phyloP scores from a whole-genome alignment of 2,113 vertebrate genomes.

The Passer montanus region DNA sequence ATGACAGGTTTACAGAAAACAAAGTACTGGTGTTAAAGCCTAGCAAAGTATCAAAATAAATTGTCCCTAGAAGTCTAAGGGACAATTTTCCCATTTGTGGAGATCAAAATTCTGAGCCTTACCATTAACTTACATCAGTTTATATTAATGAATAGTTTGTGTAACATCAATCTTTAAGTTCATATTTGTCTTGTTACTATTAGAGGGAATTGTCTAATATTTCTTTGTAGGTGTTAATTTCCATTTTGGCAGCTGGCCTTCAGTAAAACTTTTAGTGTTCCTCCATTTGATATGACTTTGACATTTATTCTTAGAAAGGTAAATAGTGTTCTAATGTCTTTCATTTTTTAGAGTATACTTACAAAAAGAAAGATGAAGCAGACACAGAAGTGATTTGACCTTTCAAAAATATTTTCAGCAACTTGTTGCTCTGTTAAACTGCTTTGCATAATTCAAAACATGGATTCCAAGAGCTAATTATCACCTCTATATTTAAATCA shows the following conservation, averaged over 20 bases:
- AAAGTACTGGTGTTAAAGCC: not conserved
- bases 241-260: constrained; percentile 50
- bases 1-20: not conserved
- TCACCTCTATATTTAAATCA: constrained; percentile 9
- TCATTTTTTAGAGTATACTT: constrained; percentile 21
- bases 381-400: constrained; percentile 14
- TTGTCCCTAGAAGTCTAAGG: not conserved
- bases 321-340: constrained; percentile 58
- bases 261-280: constrained; percentile 40
- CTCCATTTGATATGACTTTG: constrained; percentile 52
- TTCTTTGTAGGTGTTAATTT: constrained; percentile 58
- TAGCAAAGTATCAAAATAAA: not conserved
- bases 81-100: not conserved
- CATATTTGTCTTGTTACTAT: constrained; percentile 6
- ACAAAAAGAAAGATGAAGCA: not conserved
- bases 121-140: not conserved
- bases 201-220: constrained; percentile 7
- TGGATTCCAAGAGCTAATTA: constrained; percentile 32
- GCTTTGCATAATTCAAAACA: constrained; percentile 1
- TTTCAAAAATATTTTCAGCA: constrained; percentile 53
- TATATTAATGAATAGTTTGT: not conserved
- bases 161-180: not conserved
- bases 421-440: not conserved
- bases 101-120: not conserved
- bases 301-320: constrained; percentile 68